Evolutionary conservation across 1,140 invertebrate genomes (phyloP).

Genomic region (Campoletis sonorensis): DNA sequence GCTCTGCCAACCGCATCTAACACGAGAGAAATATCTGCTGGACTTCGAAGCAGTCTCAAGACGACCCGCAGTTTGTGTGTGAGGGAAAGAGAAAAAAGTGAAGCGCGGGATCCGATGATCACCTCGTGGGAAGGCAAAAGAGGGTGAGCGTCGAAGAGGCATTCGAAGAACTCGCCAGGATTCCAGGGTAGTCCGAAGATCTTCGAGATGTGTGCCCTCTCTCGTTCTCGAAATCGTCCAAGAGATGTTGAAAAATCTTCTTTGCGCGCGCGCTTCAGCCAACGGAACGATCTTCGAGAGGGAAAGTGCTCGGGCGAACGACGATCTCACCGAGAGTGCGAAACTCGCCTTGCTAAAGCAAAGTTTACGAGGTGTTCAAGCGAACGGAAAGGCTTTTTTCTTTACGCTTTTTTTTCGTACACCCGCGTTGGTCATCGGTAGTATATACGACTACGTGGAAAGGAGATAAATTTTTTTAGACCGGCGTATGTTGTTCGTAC

Average conservation of each 20-base stretch:
- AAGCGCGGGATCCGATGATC: neutral
- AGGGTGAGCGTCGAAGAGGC: constrained; percentile 31
- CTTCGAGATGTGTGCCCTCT: neutral
- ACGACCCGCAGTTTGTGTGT: neutral
- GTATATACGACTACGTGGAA: constrained; percentile 16
- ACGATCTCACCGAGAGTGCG: neutral
- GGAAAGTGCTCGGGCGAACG: constrained; percentile 8
- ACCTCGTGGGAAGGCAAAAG: constrained; percentile 45
- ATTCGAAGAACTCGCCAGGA: constrained; percentile 50
- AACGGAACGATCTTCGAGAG: constrained; percentile 20
- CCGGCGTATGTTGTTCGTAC: neutral
- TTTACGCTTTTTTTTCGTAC: constrained; percentile 16
- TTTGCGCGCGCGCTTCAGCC: neutral
- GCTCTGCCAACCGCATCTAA: neutral
- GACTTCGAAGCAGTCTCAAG: constrained; percentile 32
- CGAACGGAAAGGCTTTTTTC: neutral
- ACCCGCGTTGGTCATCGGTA: constrained; percentile 8
- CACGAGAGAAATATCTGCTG: neutral
- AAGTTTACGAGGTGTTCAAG: constrained; percentile 14
- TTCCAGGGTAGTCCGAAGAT: constrained; percentile 47
- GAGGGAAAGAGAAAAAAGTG: neutral
- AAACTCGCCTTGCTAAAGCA: constrained; percentile 17
- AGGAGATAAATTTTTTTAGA: neutral
- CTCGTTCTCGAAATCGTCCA: neutral
- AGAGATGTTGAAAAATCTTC: neutral